phyloP scores from a whole-genome alignment of 1,140 invertebrate genomes.

The Ylistrum balloti region DNA sequence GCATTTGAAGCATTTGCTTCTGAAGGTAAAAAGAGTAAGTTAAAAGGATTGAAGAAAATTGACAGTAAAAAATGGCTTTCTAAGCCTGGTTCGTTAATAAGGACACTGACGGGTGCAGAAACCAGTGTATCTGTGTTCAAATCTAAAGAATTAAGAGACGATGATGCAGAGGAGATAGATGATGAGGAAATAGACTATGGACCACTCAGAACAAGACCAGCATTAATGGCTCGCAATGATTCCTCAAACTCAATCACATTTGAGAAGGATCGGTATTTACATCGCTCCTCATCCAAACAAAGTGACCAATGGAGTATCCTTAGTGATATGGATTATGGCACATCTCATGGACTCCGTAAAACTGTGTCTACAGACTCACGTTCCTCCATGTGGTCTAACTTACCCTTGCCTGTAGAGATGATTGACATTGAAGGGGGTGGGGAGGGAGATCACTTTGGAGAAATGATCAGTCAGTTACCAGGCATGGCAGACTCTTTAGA shows the following conservation, averaged over 20 bases:
- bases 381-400: slow-evolving; percentile 69
- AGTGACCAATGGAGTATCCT: slow-evolving; percentile 65
- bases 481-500: slow-evolving; percentile 66
- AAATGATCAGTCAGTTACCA: slow-evolving; percentile 66
- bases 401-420: slow-evolving; percentile 66
- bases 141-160: slow-evolving; percentile 61
- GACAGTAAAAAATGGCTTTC: slow-evolving; percentile 66
- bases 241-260: slow-evolving; percentile 47
- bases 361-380: slow-evolving; percentile 69
- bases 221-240: slow-evolving; percentile 44
- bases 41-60: slow-evolving; percentile 60
- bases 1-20: slow-evolving; percentile 49
- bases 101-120: slow-evolving; percentile 67
- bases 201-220: slow-evolving; percentile 23
- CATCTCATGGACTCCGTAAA: slow-evolving; percentile 63
- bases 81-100: slow-evolving; percentile 65
- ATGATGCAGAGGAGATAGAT: slow-evolving; percentile 65
- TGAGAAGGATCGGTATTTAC: slow-evolving; percentile 31
- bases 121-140: slow-evolving; percentile 69
- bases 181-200: slow-evolving; percentile 64
- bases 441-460: slow-evolving; percentile 61
- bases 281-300: slow-evolving; percentile 56
- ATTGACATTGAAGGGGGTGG: slow-evolving; percentile 65
- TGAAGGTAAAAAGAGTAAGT: slow-evolving; percentile 52
- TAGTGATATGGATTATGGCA: slow-evolving; percentile 61